Conservation (phyloP, 2,888 invertebrate species). For the Pristionchus maxplancki region DNA sequence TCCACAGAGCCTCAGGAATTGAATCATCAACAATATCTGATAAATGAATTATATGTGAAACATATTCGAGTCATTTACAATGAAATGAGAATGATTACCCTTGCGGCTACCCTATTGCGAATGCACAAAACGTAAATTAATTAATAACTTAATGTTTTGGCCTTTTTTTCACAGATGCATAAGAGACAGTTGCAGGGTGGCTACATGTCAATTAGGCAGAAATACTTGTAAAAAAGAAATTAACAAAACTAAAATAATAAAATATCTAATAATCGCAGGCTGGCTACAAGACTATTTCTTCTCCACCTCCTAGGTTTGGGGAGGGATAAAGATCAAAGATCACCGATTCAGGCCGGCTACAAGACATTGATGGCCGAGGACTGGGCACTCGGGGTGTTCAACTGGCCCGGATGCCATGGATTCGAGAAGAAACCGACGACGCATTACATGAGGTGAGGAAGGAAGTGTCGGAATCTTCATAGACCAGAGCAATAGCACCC, state of each 20-base stretch:
- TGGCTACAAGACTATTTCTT: not conserved
- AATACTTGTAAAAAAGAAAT: too few relatives aligned
- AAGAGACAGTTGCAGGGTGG: too few relatives aligned
- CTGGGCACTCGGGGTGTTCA: slow-evolving; percentile 50
- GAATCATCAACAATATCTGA: not conserved
- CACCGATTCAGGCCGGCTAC: slow-evolving; percentile 2
- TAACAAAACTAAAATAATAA: not conserved
- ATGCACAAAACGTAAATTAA: too few relatives aligned
- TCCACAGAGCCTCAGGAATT: not conserved
- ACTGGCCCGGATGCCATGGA: slow-evolving; percentile 49
- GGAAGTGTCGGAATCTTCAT: not conserved
- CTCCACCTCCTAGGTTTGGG: not conserved
- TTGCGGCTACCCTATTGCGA: too few relatives aligned
- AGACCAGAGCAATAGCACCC: not conserved
- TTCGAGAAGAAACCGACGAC: slow-evolving; percentile 47
- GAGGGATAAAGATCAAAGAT: too few relatives aligned
- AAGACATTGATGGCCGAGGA: slow-evolving; percentile 52
- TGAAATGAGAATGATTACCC: too few relatives aligned
- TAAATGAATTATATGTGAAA: not conserved
- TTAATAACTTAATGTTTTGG: too few relatives aligned
- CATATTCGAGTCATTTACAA: too few relatives aligned
- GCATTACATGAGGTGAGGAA: slow-evolving; percentile 51
- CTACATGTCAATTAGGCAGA: too few relatives aligned
- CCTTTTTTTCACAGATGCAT: too few relatives aligned
- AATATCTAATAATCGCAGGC: too few relatives aligned